Conservation (phyloP, 2,888 invertebrate species). For the Platerodrilus igneus region DNA sequence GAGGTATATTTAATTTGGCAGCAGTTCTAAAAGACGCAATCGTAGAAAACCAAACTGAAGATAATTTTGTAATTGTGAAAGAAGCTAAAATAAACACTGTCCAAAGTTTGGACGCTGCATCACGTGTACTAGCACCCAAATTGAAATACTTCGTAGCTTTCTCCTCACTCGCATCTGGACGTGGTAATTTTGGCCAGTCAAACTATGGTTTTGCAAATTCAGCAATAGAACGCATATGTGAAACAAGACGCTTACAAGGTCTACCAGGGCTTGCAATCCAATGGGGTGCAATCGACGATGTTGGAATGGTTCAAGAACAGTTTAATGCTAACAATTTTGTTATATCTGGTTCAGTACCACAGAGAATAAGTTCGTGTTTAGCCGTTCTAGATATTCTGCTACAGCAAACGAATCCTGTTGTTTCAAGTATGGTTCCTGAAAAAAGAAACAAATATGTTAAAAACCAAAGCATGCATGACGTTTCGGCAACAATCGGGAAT, state of each 20-base stretch:
- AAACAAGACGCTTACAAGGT: no score
- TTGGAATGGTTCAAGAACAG: conserved; percentile 85
- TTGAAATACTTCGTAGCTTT: no score
- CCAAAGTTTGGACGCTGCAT: conserved; percentile 71
- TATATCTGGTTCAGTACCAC: conserved; percentile 95
- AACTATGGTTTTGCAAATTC: no score
- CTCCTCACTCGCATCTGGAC: no score
- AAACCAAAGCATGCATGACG: conserved; percentile 55
- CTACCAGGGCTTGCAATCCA: no score
- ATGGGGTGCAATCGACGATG: no score
- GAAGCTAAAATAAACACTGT: conserved; percentile 88
- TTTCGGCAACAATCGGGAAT: conserved; percentile 79
- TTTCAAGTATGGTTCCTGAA: conserved; percentile 80
- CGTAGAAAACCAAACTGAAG: no score
- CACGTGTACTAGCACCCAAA: conserved; percentile 71
- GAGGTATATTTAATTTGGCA: no score
- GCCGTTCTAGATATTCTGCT: conserved; percentile 84
- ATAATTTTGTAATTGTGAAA: no score
- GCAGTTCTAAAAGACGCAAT: no score
- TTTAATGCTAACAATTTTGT: conserved; percentile 87
- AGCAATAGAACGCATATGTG: no score
- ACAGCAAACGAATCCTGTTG: conserved; percentile 79
- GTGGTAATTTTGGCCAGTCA: no score
- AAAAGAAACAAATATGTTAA: conserved; percentile 67
- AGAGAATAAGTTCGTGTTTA: conserved; percentile 88